Evolutionary conservation across 2,113 vertebrate species (phyloP), one percentile per base, ranked within the genome.

Genomic region (Kryptolebias marmoratus): DNA sequence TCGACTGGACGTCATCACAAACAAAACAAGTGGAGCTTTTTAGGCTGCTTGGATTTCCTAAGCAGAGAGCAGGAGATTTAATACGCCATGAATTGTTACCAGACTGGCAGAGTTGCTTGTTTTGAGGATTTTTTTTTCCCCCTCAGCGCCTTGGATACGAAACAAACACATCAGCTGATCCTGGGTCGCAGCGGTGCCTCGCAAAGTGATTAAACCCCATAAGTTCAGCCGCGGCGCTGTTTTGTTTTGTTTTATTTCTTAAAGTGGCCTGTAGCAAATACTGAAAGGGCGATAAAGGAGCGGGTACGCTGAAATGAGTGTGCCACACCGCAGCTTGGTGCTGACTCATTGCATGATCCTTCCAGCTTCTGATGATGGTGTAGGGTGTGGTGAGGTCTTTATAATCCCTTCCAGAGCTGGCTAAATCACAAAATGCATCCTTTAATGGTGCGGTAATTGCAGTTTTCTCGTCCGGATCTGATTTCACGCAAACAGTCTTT

Each of bases 371-470:
- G 16, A 36, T 28, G 39, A 62, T 68, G 59, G 11, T 28, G 13
- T 42, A 18, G 73, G 80, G 75, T 76, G 80, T 68, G 72, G 70
- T n/a, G 50, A 4, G 1, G 48, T 4, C 28, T 1, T 22, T 66
- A 50, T 49, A 66, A 65, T 50, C 13, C 9, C 5, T 57, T 66
- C 59, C 16, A 64, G 36, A 54, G 14, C 32, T 27, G 9, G 14
- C 70, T 49, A 64, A 61, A 56, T 16, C 36, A 45, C 44, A 22
- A 61, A 64, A 10, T 6, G 8, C 44, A 13, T 28, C 53, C 27
- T 16, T 42, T 5, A 18, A 42, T 22, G 39, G 8, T 36, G 32
- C 32, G 7, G 3, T 36, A 36, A 36, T 36, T 36, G 32, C 32
- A 4, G 32, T 36, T 36, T 36, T 36, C 32, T 36, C 7, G 3